Conservation (phyloP, 1,140 invertebrate genomes). For the Glossosoma conforme region DNA sequence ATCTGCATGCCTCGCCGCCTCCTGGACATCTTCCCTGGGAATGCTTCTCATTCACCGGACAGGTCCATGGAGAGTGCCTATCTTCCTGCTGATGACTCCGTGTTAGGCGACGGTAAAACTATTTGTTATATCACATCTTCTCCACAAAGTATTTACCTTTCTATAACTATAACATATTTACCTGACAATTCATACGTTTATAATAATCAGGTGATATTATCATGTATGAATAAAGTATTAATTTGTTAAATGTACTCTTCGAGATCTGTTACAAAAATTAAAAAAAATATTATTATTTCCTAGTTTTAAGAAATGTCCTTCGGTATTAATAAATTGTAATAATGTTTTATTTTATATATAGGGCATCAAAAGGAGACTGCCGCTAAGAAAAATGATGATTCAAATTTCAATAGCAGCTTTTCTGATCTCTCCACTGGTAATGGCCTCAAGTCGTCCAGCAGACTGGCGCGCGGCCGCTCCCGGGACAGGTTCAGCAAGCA, state of each 20-base stretch:
- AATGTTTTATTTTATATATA: slow-evolving; percentile 7
- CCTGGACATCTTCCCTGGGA: slow-evolving; percentile 62
- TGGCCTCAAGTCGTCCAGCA: slow-evolving; percentile 21
- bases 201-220: no score
- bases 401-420: slow-evolving; percentile 30
- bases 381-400: slow-evolving; percentile 28
- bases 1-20: slow-evolving; percentile 71
- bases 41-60: slow-evolving; percentile 6
- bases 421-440: slow-evolving; percentile 32
- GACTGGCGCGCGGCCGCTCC: slow-evolving; percentile 17
- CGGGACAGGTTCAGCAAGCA: slow-evolving; percentile 32
- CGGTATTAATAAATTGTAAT: no score
- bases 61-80: slow-evolving; percentile 8
- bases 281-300: no score
- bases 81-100: not conserved
- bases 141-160: no score
- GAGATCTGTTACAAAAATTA: no score
- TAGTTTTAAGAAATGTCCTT: no score
- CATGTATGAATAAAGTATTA: no score
- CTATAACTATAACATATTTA: no score
- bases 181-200: no score
- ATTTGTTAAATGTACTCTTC: no score
- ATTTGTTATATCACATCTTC: no score
- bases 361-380: slow-evolving; percentile 8
- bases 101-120: not conserved